Evolutionary conservation across 2,797 vertebrate genomes (phyloP).

Genomic region (Mormyrus proboscirostris): DNA sequence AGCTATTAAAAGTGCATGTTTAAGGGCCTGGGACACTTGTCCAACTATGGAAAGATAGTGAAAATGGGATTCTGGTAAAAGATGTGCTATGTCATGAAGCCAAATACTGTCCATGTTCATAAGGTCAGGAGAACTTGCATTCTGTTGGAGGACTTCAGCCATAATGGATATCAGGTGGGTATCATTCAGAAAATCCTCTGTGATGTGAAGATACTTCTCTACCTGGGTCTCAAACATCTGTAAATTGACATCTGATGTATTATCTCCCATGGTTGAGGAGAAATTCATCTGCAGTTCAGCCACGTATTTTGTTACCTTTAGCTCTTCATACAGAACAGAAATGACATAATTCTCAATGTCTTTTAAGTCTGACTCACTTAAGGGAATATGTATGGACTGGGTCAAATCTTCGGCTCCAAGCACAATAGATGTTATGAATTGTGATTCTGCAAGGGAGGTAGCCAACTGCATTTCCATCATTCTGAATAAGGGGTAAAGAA

Average conservation of each 20-base stretch:
- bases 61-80: constrained; percentile 41
- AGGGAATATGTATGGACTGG: constrained; percentile 42
- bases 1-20: constrained; percentile 39
- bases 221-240: constrained; percentile 39
- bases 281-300: constrained; percentile 39
- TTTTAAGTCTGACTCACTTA: constrained; percentile 45
- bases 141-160: constrained; percentile 49
- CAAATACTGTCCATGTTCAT: constrained; percentile 42
- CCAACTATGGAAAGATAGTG: constrained; percentile 38
- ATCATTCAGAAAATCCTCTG: constrained; percentile 51
- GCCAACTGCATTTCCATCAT: constrained; percentile 51
- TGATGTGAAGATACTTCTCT: constrained; percentile 42
- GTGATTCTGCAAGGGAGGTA: constrained; percentile 36
- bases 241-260: constrained; percentile 25
- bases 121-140: constrained; percentile 36
- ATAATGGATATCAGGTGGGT: constrained; percentile 41
- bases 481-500: constrained; percentile 48
- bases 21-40: constrained; percentile 47
- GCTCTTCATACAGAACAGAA: constrained; percentile 36
- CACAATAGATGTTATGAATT: constrained; percentile 43
- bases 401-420: constrained; percentile 41
- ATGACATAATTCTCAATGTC: constrained; percentile 42
- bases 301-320: constrained; percentile 34
- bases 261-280: not conserved
- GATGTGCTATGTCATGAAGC: constrained; percentile 33